Base-by-base conservation (phyloP, 2,113 vertebrate genomes). In the Cyanoramphus novaezelandiae region DNA sequence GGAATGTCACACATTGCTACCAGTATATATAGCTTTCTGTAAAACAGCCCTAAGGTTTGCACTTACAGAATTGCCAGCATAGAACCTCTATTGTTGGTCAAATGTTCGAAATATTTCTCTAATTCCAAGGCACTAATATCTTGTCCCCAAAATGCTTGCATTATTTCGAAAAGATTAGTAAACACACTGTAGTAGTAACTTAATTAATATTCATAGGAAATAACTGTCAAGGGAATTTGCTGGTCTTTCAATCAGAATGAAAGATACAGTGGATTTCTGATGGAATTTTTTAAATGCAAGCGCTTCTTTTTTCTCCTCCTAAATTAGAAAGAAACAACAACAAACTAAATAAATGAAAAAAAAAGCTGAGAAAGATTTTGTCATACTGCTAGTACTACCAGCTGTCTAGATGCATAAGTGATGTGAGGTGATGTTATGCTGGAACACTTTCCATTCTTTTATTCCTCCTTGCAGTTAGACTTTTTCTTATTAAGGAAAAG, bases 201-300 rank as follows among this genome's bases (percentile, higher is more conserved):
- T 96, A 97, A 98, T 98, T 98, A 98, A 97, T 97, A 98, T 97
- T 97, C 94, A 96, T 87, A 82, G 89, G 88, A 97, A 97, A 95
- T 94, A 97, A 97, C 96, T 95, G 90, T 98, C 97, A 84, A 70
- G 97, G 93, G 98, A 98, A 55, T 95, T 94, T 85, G 91, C 95
- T 95, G 95, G 92, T 97, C 86, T 97, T 94, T 91, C 91, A 97
- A 55, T 95, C 64, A 92, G 93, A 97, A 97, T 96, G 95, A 97
- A 98, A 97, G 86, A 93, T 89, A 93, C 97, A 97, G 95, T 94
- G 93, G 79, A 49, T 95, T 95, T 96, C 84, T 88, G 83, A 94
- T 96, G 60, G 92, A 96, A 70, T 84, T 92, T 95, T 95, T 76
- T 2, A 82, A 78, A 93, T 88, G 60, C 83, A 90, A 87, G 81